Percentiles rank a stretch among this genome's conserved stretches.
These are phyloP conservation scores for Tretioscincus oriximinensis DNA, from an alignment of 2,113 vertebrate species.

Conservation along the genomic window DNA sequence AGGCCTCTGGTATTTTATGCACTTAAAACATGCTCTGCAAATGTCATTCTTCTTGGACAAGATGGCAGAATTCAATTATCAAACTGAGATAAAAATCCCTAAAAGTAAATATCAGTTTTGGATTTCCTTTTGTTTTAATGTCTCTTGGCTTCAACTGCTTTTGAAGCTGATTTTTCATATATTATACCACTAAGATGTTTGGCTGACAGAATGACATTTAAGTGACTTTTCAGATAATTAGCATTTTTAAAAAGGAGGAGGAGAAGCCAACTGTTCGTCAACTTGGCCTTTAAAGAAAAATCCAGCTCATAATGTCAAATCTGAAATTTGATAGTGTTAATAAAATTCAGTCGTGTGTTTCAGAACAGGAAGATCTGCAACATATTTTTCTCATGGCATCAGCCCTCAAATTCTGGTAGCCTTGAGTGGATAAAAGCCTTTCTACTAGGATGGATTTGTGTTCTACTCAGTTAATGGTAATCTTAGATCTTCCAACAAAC, in stretches of 20 bases:
- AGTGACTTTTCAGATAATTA: conserved; percentile 56
- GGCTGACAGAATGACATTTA: conserved; percentile 49
- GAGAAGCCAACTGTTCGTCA: conserved; percentile 42
- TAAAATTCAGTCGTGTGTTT: background rate
- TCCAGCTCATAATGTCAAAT: conserved; percentile 3
- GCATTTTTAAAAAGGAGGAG: conserved; percentile 2
- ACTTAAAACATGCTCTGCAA: no score
- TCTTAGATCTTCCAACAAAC: background rate
- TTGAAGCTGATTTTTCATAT: conserved; percentile 5
- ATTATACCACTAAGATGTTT: background rate
- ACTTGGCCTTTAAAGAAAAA: conserved; percentile 37
- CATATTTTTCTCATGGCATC: background rate
- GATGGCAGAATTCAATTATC: no score
- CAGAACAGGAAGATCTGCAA: background rate
- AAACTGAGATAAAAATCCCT: no score
- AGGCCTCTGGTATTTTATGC: no score
- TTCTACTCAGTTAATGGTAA: background rate
- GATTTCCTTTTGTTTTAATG: background rate
- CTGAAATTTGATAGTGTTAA: background rate
- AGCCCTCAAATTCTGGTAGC: background rate
- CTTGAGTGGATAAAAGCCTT: background rate
- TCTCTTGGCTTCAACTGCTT: background rate
- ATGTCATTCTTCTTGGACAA: no score
- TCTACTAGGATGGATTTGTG: background rate
- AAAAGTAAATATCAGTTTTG: background rate